Evolutionary conservation across 2,797 vertebrate species (phyloP), one percentile per base, ranked within the genome.

Genomic region (Diceros bicornis): DNA sequence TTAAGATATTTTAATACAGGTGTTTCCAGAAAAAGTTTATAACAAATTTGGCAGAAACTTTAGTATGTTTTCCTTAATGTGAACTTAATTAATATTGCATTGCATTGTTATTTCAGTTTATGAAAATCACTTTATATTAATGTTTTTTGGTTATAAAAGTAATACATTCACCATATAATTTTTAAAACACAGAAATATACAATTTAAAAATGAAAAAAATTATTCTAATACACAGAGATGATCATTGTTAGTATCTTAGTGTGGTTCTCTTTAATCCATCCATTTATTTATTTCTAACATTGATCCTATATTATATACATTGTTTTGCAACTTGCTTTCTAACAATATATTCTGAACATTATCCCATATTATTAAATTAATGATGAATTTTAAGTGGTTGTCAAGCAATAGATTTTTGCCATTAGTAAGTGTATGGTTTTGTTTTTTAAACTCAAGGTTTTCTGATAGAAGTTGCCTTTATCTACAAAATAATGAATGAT

Each of bases 321-420:
- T 92, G 32, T 85, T 94, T 92, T 89, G 32, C 21, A 95, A 69
- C 23, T 97, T 95, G 12, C 50, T 74, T 89, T 96, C 84, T 37
- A 86, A 55, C 37, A 91, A 84, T 72, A 68, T 85, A 57, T 57
- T 82, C 25, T 82, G 25, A 85, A 87, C 4, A 91, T 86, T 81
- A 94, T 29, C 34, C 17, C 44, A 72, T 62, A 77, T 57, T 97
- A 50, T 62, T 92, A 83, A 83, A 59, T 86, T 64, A 81, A 34
- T 72, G 52, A 81, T 92, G 52, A 64, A 66, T 81, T 86, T 95
- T 75, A 87, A 75, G n/a, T 94, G 29, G 17, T 52, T 75, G 69
- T 37, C 14, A 89, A 95, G 25, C 41, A 69, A 55, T 75, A 71
- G 41, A 64, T 55, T 91, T 86, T 93, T 90, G 37, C 44, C 25